Conservation (phyloP, 2,113 vertebrate genomes). For the Crotalus tigris region DNA sequence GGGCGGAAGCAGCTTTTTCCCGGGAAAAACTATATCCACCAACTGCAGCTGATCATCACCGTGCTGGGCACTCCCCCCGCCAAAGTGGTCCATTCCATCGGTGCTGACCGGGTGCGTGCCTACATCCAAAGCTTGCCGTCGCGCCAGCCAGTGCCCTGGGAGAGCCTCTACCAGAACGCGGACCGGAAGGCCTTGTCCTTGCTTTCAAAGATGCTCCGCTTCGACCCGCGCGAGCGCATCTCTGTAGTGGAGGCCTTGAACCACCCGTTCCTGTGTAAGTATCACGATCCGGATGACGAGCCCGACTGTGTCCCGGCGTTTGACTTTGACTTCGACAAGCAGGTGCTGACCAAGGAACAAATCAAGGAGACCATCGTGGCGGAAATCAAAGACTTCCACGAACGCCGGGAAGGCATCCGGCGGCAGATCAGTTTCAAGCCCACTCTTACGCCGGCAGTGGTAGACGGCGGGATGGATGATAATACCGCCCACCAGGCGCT, state of each 20-base stretch:
- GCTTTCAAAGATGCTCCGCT: slow-evolving; percentile 78
- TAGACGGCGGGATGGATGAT: background rate
- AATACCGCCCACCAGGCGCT: background rate
- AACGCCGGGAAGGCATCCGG: slow-evolving; percentile 76
- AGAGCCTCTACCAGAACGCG: slow-evolving; percentile 76
- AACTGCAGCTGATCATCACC: slow-evolving; percentile 88
- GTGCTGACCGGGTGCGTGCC: slow-evolving; percentile 86
- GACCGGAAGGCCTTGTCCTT: slow-evolving; percentile 80
- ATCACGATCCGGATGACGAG: slow-evolving; percentile 90
- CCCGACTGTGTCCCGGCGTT: slow-evolving; percentile 92
- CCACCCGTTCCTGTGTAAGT: slow-evolving; percentile 86
- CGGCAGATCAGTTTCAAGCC: slow-evolving; percentile 85
- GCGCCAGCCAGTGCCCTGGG: slow-evolving; percentile 76
- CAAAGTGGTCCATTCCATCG: slow-evolving; percentile 80
- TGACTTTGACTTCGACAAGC: slow-evolving; percentile 90
- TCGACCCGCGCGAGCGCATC: slow-evolving; percentile 83
- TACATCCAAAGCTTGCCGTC: slow-evolving; percentile 87
- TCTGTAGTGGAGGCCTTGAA: slow-evolving; percentile 81
- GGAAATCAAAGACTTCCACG: slow-evolving; percentile 89
- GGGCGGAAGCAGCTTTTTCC: slow-evolving; percentile 90
- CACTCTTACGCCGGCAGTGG: slow-evolving; percentile 64
- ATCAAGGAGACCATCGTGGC: slow-evolving; percentile 91
- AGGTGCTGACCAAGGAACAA: slow-evolving; percentile 76
- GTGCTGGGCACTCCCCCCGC: slow-evolving; percentile 87
- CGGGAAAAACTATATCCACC: slow-evolving; percentile 89